Conservation (phyloP, 2,113 vertebrate genomes). For the Centropus unirufus region DNA sequence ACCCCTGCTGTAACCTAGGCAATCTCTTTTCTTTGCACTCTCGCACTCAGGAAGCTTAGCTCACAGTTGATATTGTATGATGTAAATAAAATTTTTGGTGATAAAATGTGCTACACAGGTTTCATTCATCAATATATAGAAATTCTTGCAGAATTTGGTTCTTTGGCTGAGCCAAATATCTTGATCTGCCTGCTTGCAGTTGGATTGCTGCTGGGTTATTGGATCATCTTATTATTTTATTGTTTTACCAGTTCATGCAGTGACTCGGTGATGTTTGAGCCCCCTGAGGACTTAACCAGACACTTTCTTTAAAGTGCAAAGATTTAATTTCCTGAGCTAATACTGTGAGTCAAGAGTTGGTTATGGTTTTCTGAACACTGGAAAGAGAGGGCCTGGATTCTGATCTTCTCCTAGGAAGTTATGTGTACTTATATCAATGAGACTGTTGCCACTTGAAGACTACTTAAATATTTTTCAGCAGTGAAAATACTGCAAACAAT, state of each 20-base stretch:
- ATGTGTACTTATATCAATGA: background rate
- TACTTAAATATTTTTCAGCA: background rate
- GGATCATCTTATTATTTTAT: background rate
- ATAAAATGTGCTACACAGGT: background rate
- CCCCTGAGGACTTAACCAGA: background rate
- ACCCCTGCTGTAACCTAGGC: constrained; percentile 1
- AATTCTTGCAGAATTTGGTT: background rate
- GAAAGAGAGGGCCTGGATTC: background rate
- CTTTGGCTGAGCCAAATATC: constrained; percentile 9
- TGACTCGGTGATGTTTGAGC: background rate
- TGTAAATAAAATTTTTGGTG: constrained; percentile 3
- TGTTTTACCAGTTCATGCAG: background rate
- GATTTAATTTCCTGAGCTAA: background rate
- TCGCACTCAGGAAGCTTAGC: background rate
- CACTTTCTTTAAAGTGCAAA: background rate
- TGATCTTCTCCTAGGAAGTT: background rate
- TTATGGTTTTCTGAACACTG: background rate
- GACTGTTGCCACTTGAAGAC: background rate
- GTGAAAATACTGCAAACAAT: background rate
- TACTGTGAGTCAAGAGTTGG: background rate
- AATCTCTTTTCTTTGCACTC: background rate
- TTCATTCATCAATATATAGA: background rate
- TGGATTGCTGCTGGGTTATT: constrained; percentile 19
- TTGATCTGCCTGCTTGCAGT: background rate
- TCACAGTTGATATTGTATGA: constrained; percentile 22